These are phyloP conservation scores for Pangasius macronema DNA, from an alignment of 2,797 vertebrate species.

Conservation along the genomic window DNA sequence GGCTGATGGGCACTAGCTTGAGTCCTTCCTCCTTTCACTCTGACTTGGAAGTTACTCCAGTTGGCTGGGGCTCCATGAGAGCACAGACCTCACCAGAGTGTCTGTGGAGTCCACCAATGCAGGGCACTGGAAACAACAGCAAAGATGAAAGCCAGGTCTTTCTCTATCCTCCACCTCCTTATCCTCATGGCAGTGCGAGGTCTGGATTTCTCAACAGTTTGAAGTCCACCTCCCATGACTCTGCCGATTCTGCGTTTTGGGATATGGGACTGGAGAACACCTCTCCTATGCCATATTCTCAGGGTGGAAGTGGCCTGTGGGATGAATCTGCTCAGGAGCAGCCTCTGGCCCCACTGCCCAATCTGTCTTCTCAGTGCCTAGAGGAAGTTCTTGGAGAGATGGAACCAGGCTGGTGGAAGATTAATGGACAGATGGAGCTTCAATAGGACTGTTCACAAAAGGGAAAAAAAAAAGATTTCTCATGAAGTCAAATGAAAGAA, in stretches of 20 bases:
- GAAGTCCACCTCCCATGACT: conserved; percentile 51
- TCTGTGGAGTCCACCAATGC: conserved; percentile 46
- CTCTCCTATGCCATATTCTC: conserved; percentile 33
- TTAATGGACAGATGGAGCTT: conserved; percentile 55
- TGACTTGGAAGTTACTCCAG: conserved; percentile 32
- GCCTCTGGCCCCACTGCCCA: conserved; percentile 52
- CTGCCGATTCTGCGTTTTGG: conserved; percentile 62
- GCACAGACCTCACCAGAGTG: conserved; percentile 40
- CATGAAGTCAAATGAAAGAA: conserved; percentile 14
- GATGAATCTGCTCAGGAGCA: conserved; percentile 39
- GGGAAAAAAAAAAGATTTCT: neutral
- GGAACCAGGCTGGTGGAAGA: conserved; percentile 58
- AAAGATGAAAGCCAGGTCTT: conserved; percentile 45
- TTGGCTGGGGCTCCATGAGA: conserved; percentile 44
- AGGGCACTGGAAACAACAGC: conserved; percentile 27
- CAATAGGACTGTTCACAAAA: conserved; percentile 47
- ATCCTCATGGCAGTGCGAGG: conserved; percentile 41
- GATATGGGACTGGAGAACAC: conserved; percentile 55
- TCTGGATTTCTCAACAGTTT: conserved; percentile 29
- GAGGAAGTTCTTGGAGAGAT: conserved; percentile 61
- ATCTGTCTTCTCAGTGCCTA: conserved; percentile 56
- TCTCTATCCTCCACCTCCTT: conserved; percentile 51
- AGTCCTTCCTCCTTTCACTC: conserved; percentile 41
- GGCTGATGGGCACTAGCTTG: conserved; percentile 54
- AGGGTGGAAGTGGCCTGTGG: conserved; percentile 36